phyloP scores from a whole-genome alignment of 2,888 invertebrate species.

The Mesopsocus fuscifrons region DNA sequence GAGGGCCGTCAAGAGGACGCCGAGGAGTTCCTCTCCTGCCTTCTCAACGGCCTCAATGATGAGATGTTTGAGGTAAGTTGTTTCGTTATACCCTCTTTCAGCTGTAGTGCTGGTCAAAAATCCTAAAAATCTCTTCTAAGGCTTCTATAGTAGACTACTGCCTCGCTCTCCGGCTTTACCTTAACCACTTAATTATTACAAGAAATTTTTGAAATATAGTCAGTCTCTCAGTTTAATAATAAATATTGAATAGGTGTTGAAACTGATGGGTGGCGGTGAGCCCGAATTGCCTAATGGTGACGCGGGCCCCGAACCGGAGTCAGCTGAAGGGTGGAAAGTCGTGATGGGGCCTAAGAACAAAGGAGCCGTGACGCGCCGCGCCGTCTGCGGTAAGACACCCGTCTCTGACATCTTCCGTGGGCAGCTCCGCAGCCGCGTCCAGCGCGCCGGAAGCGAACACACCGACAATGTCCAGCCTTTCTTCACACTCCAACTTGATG shows the following conservation, averaged over 20 bases:
- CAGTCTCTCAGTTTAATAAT: too few relatives aligned
- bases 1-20: constrained; percentile 94
- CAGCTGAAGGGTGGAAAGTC: background rate
- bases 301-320: background rate
- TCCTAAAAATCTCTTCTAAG: too few relatives aligned
- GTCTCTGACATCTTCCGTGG: constrained; percentile 88
- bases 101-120: constrained; percentile 5
- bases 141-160: too few relatives aligned
- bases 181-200: too few relatives aligned
- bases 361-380: constrained; percentile 69
- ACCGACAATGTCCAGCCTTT: constrained; percentile 91
- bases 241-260: background rate
- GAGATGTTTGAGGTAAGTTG: constrained; percentile 82
- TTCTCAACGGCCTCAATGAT: constrained; percentile 86
- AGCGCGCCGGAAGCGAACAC: constrained; percentile 40
- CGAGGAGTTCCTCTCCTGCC: constrained; percentile 85
- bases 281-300: background rate
- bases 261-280: background rate
- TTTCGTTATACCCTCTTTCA: constrained; percentile 11
- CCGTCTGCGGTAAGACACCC: constrained; percentile 65
- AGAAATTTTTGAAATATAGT: too few relatives aligned
- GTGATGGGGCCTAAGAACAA: constrained; percentile 82
- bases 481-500: constrained; percentile 85
- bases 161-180: too few relatives aligned
- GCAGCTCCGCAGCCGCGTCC: constrained; percentile 65